These are phyloP conservation scores for Promerops cafer DNA, from an alignment of 2,113 vertebrate genomes.

Conservation along the genomic window DNA sequence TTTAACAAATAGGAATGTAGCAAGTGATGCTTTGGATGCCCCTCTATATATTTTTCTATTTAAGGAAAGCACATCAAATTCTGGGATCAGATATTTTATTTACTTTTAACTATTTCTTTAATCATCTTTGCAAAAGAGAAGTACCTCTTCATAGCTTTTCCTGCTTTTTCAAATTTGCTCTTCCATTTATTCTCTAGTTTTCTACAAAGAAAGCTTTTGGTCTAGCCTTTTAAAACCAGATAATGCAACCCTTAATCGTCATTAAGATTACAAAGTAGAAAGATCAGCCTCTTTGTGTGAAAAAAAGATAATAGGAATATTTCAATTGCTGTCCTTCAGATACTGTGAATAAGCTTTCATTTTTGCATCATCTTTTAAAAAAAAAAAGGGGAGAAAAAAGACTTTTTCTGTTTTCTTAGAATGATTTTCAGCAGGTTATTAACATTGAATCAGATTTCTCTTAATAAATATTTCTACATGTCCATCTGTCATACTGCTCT, in stretches of 20 bases:
- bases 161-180: neutral
- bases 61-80: neutral
- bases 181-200: neutral
- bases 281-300: neutral
- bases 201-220: neutral
- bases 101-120: neutral
- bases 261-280: neutral
- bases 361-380: neutral
- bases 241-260: neutral
- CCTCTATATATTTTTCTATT: neutral
- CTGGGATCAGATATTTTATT: neutral
- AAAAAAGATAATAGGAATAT: neutral
- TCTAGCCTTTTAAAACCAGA: neutral
- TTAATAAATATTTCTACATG: neutral
- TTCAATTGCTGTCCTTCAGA: neutral
- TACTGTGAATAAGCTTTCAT: neutral
- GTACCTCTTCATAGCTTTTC: neutral
- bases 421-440: neutral
- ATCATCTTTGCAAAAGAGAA: neutral
- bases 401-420: neutral
- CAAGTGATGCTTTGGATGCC: neutral
- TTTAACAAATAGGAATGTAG: neutral
- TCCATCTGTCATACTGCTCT: neutral
- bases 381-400: fast-evolving
- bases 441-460: neutral